Evolutionary conservation across 2,797 vertebrate genomes (phyloP), one percentile per base, ranked within the genome.

Genomic region (Siniperca scherzeri): DNA sequence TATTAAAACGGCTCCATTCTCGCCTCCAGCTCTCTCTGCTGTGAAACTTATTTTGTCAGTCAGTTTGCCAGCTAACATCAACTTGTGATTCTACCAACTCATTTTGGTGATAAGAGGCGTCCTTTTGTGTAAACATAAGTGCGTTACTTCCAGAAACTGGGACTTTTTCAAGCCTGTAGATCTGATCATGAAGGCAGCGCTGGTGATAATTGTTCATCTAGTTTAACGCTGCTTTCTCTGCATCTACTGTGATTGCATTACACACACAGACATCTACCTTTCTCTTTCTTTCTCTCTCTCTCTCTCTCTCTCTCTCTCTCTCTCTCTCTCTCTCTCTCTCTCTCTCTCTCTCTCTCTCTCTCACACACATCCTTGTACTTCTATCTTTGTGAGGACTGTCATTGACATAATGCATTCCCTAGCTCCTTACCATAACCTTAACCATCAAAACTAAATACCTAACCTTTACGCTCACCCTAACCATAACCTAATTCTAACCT

Each of bases 1-100:
- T 91, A 87, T 92, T 89, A 89, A 82, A 89, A 74, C 80, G 25
- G 73, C 80, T 83, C 73, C 76, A 46, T 77, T 87, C 78, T 88
- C 22, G 78, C 91, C 89, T 89, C 75, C 77, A 89, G 88, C 88
- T 82, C 4, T 1, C 82, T 80, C 78, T 25, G 56, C 70, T 36
- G 62, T 69, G 25, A 77, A 78, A 83, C 85, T 82, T 82, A 71
- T 91, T 93, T 90, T 91, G 84, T 90, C 84, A 86, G 82, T 91
- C 83, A 55, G 13, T 65, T 77, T 89, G 87, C 82, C 80, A 81
- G 73, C 60, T 14, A 77, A 52, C 59, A 66, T 48, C 3, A 0
- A 77, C 89, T 82, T 90, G 88, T 92, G 90, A 93, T 87, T 88
- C 76, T 33, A 42, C 72, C 14, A 70, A 8, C 52, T 70, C 25